These are phyloP conservation scores for Diadegma fenestrale DNA, from an alignment of 2,888 invertebrate species.

Conservation along the genomic window DNA sequence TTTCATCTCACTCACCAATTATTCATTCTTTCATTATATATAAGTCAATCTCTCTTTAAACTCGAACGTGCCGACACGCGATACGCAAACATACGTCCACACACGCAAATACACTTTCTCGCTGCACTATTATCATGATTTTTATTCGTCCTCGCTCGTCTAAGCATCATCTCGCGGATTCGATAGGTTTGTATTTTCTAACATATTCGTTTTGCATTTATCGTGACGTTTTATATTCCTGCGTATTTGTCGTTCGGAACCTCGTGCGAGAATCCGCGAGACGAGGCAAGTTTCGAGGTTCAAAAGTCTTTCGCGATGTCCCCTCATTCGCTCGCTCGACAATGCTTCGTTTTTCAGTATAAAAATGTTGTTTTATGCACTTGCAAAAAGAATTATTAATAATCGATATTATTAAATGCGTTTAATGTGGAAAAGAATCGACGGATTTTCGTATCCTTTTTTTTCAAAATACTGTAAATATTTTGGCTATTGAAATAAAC, in stretches of 20 bases:
- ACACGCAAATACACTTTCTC: conserved; percentile 68
- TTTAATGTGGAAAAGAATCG: conserved; percentile 20
- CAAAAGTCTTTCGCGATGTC: conserved; percentile 72
- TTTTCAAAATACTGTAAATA: conserved; percentile 6
- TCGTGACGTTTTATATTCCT: background rate
- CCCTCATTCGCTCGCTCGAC: conserved; percentile 83
- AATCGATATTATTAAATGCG: conserved; percentile 20
- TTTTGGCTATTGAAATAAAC: background rate
- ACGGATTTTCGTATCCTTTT: background rate
- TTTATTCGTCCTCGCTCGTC: conserved; percentile 67
- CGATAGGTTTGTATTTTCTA: conserved; percentile 71
- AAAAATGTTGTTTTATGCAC: conserved; percentile 14
- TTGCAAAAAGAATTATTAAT: conserved; percentile 18
- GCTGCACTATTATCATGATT: conserved; percentile 70
- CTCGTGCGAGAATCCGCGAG: conserved; percentile 80
- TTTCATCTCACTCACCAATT: background rate
- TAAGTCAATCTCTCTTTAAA: conserved; percentile 50
- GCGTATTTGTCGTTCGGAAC: conserved; percentile 8
- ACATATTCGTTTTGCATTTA: conserved; percentile 69
- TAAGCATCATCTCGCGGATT: conserved; percentile 82
- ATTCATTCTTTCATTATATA: conserved; percentile 24
- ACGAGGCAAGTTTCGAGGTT: conserved; percentile 81
- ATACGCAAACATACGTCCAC: conserved; percentile 58
- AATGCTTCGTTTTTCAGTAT: conserved; percentile 71
- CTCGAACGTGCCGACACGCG: background rate